Conservation (phyloP, 2,888 invertebrate genomes). For the Pinctada fucata region DNA sequence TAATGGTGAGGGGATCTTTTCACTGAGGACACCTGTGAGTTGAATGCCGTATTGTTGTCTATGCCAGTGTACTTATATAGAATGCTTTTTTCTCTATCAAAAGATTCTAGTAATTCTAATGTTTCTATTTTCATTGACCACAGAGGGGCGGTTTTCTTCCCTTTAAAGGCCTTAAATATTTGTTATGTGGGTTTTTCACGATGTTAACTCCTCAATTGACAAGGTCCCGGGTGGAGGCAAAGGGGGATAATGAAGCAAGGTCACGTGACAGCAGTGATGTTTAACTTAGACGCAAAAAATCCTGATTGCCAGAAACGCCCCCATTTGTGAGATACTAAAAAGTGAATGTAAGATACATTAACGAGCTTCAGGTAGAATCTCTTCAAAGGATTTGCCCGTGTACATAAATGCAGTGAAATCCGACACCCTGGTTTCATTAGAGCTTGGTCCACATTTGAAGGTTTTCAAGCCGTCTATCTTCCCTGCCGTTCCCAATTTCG, state of each 20-base stretch:
- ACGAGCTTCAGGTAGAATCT: background rate
- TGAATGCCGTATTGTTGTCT: conserved; percentile 7
- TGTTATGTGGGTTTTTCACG: background rate
- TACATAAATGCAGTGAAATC: background rate
- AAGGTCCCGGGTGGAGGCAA: too few relatives aligned
- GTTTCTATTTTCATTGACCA: conserved; percentile 6
- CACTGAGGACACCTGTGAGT: conserved; percentile 2
- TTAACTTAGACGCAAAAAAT: background rate
- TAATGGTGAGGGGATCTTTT: background rate
- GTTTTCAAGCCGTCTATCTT: background rate
- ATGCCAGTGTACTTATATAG: background rate
- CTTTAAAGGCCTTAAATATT: conserved; percentile 5
- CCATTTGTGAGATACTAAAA: background rate
- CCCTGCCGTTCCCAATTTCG: background rate
- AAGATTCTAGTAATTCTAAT: conserved; percentile 6
- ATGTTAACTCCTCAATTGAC: too few relatives aligned
- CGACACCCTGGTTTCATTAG: background rate
- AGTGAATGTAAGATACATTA: background rate
- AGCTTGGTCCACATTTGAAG: background rate
- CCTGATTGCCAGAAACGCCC: background rate
- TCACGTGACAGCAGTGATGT: too few relatives aligned
- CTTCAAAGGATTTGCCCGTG: background rate
- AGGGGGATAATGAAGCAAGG: too few relatives aligned
- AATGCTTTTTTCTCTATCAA: conserved; percentile 2
- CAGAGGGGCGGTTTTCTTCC: background rate